Evolutionary conservation across 1,140 invertebrate genomes (phyloP).

Genomic region (Plodia interpunctella): DNA sequence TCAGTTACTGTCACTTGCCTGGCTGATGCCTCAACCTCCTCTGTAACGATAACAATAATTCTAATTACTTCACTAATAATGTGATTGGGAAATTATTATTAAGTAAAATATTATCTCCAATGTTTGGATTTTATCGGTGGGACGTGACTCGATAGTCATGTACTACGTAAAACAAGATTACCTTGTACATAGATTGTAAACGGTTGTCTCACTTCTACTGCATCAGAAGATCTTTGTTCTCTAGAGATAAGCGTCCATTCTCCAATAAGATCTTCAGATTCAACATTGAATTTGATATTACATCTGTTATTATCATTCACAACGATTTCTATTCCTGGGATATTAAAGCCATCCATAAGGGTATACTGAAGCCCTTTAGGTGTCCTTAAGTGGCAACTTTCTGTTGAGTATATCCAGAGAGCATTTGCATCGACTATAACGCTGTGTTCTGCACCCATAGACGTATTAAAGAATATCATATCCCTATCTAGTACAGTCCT

Average conservation of each 20-base stretch:
- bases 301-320: constrained; percentile 2
- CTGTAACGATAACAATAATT: constrained; percentile 30
- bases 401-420: neutral
- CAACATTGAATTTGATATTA: constrained; percentile 8
- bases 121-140: constrained; percentile 1
- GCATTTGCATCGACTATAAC: neutral
- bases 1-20: constrained; percentile 35
- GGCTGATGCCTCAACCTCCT: constrained; percentile 34
- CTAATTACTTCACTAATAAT: neutral
- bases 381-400: constrained; percentile 19
- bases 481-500: neutral
- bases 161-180: neutral
- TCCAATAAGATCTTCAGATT: constrained; percentile 15
- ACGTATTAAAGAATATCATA: neutral
- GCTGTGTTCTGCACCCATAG: neutral
- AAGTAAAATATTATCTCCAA: neutral
- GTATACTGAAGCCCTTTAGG: constrained; percentile 16
- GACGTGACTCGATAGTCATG: constrained; percentile 4
- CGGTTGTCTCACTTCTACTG: neutral
- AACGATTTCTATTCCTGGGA: constrained; percentile 14
- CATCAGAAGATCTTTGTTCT: neutral
- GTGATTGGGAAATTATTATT: neutral
- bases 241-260: constrained; percentile 19
- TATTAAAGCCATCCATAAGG: constrained; percentile 16
- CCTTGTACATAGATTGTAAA: constrained; percentile 8